These are phyloP conservation scores for Acrobasis repandana DNA, from an alignment of 2,888 invertebrate genomes.

Conservation along the genomic window DNA sequence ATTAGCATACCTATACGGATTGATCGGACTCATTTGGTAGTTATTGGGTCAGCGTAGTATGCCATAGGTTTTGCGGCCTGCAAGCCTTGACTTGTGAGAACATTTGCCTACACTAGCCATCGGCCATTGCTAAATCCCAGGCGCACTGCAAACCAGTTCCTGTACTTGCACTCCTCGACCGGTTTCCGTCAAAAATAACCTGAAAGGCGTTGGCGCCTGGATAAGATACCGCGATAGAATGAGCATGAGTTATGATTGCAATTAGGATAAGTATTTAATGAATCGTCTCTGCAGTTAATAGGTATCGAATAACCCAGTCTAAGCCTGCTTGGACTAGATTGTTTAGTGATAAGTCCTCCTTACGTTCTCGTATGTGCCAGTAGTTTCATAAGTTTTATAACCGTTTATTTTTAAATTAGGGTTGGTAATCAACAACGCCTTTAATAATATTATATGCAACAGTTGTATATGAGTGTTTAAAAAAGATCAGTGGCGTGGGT, in stretches of 20 bases:
- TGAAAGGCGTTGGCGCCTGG: constrained; percentile 42
- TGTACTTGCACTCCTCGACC: constrained; percentile 54
- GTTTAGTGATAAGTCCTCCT: no score
- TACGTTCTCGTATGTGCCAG: no score
- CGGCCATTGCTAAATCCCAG: constrained; percentile 52
- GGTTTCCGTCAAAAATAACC: constrained; percentile 51
- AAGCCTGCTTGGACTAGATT: no score
- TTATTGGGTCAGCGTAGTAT: not conserved
- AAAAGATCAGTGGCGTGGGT: no score
- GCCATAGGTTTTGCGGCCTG: no score
- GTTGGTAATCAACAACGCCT: no score
- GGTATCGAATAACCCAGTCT: no score
- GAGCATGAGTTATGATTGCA: not conserved
- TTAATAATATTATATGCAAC: no score
- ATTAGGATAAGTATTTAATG: not conserved
- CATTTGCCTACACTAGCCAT: constrained; percentile 47
- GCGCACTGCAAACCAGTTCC: constrained; percentile 61
- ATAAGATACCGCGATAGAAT: constrained; percentile 11
- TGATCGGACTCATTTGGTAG: not conserved
- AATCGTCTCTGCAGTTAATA: not conserved
- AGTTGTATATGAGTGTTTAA: no score
- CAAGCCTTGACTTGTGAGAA: constrained; percentile 29
- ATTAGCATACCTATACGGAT: no score
- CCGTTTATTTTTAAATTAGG: no score
- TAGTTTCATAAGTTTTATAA: no score